Conservation (phyloP, 2,888 invertebrate species). For the Xylota segnis region DNA sequence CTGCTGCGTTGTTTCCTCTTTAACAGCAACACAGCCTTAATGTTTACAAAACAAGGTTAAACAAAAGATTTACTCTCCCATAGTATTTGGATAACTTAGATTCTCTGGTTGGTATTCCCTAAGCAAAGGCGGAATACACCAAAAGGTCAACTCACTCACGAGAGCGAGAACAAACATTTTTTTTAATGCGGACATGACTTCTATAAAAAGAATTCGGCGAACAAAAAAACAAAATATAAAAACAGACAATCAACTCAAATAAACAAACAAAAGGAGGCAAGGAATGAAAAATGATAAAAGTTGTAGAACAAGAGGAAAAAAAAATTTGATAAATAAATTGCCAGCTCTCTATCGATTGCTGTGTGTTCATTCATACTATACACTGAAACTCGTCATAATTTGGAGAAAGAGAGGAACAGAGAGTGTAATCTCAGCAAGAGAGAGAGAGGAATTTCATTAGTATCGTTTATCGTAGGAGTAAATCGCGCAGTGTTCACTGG, state of each 20-base stretch:
- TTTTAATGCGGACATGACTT: slow-evolving; percentile 28
- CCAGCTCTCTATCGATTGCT: slow-evolving; percentile 37
- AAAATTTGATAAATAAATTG: slow-evolving; percentile 33
- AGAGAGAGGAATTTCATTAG: not conserved
- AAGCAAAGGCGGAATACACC: slow-evolving; percentile 2
- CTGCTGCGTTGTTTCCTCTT: not conserved
- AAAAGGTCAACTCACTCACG: slow-evolving; percentile 39
- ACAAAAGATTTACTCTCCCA: slow-evolving; percentile 29
- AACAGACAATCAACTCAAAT: slow-evolving; percentile 23
- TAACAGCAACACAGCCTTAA: not conserved
- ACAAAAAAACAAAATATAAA: not conserved
- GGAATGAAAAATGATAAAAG: slow-evolving; percentile 30
- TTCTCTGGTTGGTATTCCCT: not conserved
- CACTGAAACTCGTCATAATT: slow-evolving; percentile 5
- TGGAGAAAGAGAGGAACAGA: not conserved
- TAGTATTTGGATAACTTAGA: not conserved
- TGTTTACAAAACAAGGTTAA: slow-evolving; percentile 54
- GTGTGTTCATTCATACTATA: slow-evolving; percentile 55
- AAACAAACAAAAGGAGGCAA: slow-evolving; percentile 36
- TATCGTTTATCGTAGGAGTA: slow-evolving; percentile 1
- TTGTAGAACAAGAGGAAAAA: slow-evolving; percentile 24
- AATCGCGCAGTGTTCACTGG: slow-evolving; percentile 10
- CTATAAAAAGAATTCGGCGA: slow-evolving; percentile 52
- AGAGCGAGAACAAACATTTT: slow-evolving; percentile 8
- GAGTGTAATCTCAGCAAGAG: not conserved